A percentile compares a stretch with the other conserved stretches of the same genome.
These are phyloP conservation scores for Sminthurides bifidus DNA, from an alignment of 1,140 invertebrate genomes.

Conservation along the genomic window DNA sequence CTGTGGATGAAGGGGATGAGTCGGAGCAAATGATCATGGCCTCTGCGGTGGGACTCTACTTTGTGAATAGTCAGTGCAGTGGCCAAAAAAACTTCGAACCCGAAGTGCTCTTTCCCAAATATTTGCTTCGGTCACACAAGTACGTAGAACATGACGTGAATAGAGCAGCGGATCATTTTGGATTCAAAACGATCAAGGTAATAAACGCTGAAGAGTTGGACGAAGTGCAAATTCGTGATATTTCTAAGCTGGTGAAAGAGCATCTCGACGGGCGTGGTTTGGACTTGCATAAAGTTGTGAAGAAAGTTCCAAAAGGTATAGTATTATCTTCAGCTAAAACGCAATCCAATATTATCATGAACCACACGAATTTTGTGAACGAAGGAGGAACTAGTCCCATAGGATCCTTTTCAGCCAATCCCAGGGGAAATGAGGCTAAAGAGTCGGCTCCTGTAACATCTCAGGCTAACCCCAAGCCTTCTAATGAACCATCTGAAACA, in stretches of 20 bases:
- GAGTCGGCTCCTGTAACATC: too few relatives aligned
- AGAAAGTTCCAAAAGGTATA: background rate
- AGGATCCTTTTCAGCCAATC: too few relatives aligned
- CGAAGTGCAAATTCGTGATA: conserved; percentile 6
- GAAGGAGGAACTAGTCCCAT: too few relatives aligned
- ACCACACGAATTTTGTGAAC: background rate
- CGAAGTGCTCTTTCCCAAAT: background rate
- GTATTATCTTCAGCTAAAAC: background rate
- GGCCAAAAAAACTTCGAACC: background rate
- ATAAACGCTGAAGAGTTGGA: conserved; percentile 2
- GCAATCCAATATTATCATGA: background rate
- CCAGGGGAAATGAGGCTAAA: too few relatives aligned
- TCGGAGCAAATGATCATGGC: background rate
- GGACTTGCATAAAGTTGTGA: background rate
- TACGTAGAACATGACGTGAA: background rate
- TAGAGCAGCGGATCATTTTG: conserved; percentile 1
- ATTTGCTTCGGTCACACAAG: background rate
- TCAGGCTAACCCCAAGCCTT: too few relatives aligned
- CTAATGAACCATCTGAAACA: too few relatives aligned
- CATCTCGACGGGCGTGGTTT: conserved; percentile 4
- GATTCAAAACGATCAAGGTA: conserved; percentile 5
- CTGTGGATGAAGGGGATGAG: background rate
- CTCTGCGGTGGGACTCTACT: background rate
- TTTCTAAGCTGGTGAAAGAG: background rate
- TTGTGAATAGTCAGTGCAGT: background rate